These are phyloP conservation scores for Micromussa lordhowensis DNA, from an alignment of 92 coral and sea anemone species.

Conservation along the genomic window DNA sequence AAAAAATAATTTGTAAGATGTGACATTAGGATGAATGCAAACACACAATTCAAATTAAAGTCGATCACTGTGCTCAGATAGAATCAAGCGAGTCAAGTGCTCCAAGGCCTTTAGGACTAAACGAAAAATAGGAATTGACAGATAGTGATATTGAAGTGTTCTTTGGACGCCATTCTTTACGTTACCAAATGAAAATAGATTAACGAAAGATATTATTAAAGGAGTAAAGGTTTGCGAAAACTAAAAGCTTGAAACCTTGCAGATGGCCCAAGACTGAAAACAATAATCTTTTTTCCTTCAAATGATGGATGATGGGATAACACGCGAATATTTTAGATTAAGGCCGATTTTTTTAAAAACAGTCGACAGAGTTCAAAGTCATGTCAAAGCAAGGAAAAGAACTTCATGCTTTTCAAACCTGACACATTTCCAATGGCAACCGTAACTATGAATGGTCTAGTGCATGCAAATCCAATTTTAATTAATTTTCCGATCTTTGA, in stretches of 20 bases:
- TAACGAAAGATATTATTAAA: not conserved
- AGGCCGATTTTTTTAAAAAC: not conserved
- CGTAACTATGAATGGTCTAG: not conserved
- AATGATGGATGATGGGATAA: not conserved
- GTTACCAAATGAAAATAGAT: not conserved
- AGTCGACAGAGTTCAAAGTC: not conserved
- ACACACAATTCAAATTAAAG: not conserved
- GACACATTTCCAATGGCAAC: not conserved
- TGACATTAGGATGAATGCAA: not conserved
- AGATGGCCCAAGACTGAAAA: not conserved
- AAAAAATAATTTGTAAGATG: not conserved
- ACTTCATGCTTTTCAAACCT: not conserved
- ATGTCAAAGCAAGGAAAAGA: not conserved
- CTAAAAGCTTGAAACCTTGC: not conserved
- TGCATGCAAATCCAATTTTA: not conserved
- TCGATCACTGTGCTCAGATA: not conserved
- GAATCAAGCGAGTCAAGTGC: not conserved
- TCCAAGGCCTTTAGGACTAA: no score
- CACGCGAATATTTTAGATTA: not conserved
- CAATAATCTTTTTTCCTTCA: not conserved
- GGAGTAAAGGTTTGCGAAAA: not conserved
- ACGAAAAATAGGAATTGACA: no score
- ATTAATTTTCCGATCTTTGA: not conserved
- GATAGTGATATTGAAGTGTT: not conserved
- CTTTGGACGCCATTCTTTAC: not conserved